Percentiles rank a stretch among this genome's conserved stretches.
Conservation (phyloP, 1,140 invertebrate species). For the Bombus breviceps region DNA sequence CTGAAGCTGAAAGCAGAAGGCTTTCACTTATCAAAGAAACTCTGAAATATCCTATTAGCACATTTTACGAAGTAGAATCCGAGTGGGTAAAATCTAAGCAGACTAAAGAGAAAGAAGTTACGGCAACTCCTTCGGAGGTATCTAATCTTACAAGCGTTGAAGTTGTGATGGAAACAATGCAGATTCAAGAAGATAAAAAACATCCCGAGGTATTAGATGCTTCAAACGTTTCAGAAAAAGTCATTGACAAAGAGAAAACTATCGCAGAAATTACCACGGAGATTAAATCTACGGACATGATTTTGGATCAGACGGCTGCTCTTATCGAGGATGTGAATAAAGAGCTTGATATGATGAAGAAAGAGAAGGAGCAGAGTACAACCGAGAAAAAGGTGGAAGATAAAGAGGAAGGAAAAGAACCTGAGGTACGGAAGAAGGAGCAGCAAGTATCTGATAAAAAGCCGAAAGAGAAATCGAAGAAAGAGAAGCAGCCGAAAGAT, state of each 20-base stretch:
- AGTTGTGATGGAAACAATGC: background rate
- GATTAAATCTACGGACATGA: background rate
- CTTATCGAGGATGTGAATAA: background rate
- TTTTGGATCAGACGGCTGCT: background rate
- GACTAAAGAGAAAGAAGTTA: background rate
- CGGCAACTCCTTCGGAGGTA: conserved; percentile 18
- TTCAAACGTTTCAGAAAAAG: background rate
- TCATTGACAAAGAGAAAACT: background rate
- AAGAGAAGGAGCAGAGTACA: background rate
- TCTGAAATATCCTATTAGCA: conserved; percentile 64
- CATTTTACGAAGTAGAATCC: conserved; percentile 62
- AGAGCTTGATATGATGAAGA: background rate
- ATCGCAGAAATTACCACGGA: background rate
- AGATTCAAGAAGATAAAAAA: no score
- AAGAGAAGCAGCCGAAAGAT: conserved; percentile 38
- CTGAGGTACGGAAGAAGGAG: background rate
- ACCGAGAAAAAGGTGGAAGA: background rate
- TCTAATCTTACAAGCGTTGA: background rate
- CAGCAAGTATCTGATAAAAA: conserved; percentile 7
- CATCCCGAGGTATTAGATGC: background rate
- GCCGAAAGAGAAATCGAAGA: conserved; percentile 37
- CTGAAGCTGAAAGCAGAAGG: conserved; percentile 7
- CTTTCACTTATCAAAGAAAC: conserved; percentile 47
- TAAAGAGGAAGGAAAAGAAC: background rate
- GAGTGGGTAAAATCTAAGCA: conserved; percentile 62